phyloP scores from a whole-genome alignment of 2,113 vertebrate genomes.

The Cyanoderma ruficeps region DNA sequence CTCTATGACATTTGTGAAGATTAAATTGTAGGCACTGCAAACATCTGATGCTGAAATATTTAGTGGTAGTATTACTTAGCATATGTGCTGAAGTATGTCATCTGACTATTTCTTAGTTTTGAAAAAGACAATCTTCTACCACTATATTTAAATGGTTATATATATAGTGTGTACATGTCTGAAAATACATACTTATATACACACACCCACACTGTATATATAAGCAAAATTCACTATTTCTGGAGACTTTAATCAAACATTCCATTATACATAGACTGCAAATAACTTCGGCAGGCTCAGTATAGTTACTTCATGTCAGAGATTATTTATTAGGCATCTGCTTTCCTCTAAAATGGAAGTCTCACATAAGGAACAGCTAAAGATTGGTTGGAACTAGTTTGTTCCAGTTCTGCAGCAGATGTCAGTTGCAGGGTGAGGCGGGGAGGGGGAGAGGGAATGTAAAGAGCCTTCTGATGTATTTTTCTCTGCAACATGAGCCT shows the following conservation, averaged over 20 bases:
- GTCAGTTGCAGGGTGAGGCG: background rate
- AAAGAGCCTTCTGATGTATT: background rate
- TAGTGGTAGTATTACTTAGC: background rate
- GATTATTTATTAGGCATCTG: slow-evolving; percentile 42
- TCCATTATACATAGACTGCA: background rate
- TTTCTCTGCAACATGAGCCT: slow-evolving; percentile 15
- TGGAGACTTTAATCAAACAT: background rate
- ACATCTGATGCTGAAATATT: slow-evolving; percentile 2
- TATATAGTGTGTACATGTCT: background rate
- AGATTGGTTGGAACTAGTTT: slow-evolving; percentile 52
- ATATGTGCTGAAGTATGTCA: background rate
- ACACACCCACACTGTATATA: background rate
- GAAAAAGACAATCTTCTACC: background rate
- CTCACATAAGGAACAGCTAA: slow-evolving; percentile 1
- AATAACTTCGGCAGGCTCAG: background rate
- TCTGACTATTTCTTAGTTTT: background rate
- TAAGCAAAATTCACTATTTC: background rate
- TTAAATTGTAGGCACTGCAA: background rate
- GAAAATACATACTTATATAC: background rate
- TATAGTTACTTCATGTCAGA: background rate
- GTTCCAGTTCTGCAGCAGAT: slow-evolving; percentile 52
- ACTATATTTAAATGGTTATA: background rate
- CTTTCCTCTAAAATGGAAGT: slow-evolving; percentile 52
- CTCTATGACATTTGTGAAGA: background rate
- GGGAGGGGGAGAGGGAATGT: background rate